Conservation (phyloP, 2,888 invertebrate genomes). For the Synergus umbraculus region DNA sequence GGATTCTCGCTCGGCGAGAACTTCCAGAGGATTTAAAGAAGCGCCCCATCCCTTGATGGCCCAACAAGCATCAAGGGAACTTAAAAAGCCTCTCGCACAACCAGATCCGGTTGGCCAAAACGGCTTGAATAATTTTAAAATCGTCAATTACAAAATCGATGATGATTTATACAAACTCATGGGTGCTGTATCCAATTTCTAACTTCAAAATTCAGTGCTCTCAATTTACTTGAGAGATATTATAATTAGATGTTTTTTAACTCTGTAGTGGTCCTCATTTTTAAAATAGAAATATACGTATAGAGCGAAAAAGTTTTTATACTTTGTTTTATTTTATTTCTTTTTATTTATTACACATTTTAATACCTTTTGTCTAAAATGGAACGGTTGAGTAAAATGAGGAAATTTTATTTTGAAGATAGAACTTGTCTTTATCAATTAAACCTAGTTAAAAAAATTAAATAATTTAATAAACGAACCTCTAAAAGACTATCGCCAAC, state of each 20-base stretch:
- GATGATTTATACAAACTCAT: constrained; percentile 27
- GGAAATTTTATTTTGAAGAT: background rate
- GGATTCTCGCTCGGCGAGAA: constrained; percentile 96
- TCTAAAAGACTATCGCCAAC: constrained; percentile 98
- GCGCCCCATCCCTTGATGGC: constrained; percentile 92
- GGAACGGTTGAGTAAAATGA: too few relatives aligned
- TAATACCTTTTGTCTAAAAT: too few relatives aligned
- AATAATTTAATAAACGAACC: constrained; percentile 75
- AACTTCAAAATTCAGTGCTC: too few relatives aligned
- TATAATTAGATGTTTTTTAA: too few relatives aligned
- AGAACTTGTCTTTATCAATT: too few relatives aligned
- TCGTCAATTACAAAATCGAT: constrained; percentile 9
- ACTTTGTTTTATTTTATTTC: too few relatives aligned
- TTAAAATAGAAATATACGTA: background rate
- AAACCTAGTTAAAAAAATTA: background rate
- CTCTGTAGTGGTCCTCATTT: background rate
- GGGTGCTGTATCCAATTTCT: too few relatives aligned
- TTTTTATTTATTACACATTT: too few relatives aligned
- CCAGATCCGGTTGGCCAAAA: constrained; percentile 99
- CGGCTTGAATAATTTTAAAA: constrained; percentile 79
- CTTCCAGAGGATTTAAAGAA: constrained; percentile 86
- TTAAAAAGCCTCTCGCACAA: constrained; percentile 97
- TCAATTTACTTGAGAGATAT: too few relatives aligned
- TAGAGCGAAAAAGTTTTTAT: too few relatives aligned
- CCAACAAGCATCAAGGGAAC: constrained; percentile 98